These are phyloP conservation scores for Plebejus argus DNA, from an alignment of 2,888 invertebrate species.

Conservation along the genomic window DNA sequence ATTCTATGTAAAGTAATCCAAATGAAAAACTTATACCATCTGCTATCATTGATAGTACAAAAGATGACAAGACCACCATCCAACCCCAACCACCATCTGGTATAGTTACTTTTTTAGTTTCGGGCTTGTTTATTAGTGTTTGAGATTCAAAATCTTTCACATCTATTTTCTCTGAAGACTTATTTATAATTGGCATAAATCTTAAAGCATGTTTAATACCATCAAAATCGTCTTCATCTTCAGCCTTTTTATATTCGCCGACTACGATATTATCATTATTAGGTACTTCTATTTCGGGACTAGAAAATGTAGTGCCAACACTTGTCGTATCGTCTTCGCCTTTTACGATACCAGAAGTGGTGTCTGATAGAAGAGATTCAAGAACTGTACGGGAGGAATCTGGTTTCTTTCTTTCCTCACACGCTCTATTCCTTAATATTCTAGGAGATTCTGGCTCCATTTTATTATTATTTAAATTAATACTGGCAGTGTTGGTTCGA, in stretches of 20 bases:
- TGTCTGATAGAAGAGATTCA: slow-evolving; percentile 68
- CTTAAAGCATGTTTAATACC: slow-evolving; percentile 38
- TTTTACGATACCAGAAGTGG: slow-evolving; percentile 75
- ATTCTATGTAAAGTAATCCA: slow-evolving; percentile 92
- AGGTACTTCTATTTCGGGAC: slow-evolving; percentile 64
- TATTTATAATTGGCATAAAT: slow-evolving; percentile 42
- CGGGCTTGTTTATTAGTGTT: slow-evolving; percentile 44
- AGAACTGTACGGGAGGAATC: slow-evolving; percentile 61
- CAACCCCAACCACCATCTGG: slow-evolving; percentile 95
- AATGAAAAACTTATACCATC: slow-evolving; percentile 97
- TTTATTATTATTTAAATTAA: slow-evolving; percentile 60
- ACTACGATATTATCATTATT: slow-evolving; percentile 48
- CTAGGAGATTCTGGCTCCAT: slow-evolving; percentile 62
- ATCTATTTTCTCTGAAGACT: slow-evolving; percentile 52
- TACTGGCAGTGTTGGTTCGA: slow-evolving; percentile 56
- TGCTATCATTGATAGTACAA: slow-evolving; percentile 92
- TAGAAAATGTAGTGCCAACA: slow-evolving; percentile 62
- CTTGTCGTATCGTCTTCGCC: slow-evolving; percentile 67
- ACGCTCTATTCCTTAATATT: slow-evolving; percentile 61
- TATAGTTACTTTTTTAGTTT: slow-evolving; percentile 73
- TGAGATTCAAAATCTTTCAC: slow-evolving; percentile 46
- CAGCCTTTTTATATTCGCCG: slow-evolving; percentile 41
- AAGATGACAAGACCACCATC: slow-evolving; percentile 92
- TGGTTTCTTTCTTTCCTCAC: slow-evolving; percentile 48
- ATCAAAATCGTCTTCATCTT: slow-evolving; percentile 41